A percentile compares a stretch with the other conserved stretches of the same genome.
phyloP scores from a whole-genome alignment of 2,888 invertebrate genomes.

The Agrypnus murinus region DNA sequence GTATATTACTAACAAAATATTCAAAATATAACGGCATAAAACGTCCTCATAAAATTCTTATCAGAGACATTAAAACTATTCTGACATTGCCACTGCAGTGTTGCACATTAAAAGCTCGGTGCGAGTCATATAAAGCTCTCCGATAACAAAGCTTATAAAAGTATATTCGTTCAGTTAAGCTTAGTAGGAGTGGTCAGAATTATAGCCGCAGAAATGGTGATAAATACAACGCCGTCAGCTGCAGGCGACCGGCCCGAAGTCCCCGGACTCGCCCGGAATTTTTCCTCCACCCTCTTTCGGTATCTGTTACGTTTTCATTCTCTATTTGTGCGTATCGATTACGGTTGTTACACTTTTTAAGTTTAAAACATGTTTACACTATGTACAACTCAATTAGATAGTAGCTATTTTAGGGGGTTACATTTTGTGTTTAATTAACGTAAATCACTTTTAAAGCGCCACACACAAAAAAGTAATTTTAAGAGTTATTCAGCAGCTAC shows the following conservation, averaged over 20 bases:
- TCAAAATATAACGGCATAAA: constrained; percentile 46
- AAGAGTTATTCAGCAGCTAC: constrained; percentile 53
- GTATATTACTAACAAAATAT: constrained; percentile 44
- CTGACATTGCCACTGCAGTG: constrained; percentile 52
- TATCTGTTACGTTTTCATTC: constrained; percentile 39
- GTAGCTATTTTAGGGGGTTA: neutral
- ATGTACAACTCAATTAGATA: too few relatives aligned
- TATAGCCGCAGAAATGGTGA: constrained; percentile 57
- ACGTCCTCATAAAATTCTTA: constrained; percentile 43
- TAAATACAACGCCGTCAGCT: constrained; percentile 56
- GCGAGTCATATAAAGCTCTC: constrained; percentile 54
- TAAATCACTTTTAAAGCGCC: constrained; percentile 56
- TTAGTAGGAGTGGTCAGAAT: constrained; percentile 53
- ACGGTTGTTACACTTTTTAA: constrained; percentile 9
- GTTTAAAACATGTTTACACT: too few relatives aligned
- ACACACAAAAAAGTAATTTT: constrained; percentile 53
- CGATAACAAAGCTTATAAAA: constrained; percentile 60
- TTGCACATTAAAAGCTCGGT: constrained; percentile 57
- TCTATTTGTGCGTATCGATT: constrained; percentile 36
- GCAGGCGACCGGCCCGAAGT: constrained; percentile 51
- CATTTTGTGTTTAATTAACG: constrained; percentile 50
- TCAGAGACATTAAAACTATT: constrained; percentile 49
- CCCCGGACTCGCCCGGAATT: constrained; percentile 41
- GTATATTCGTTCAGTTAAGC: constrained; percentile 56
- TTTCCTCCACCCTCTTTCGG: constrained; percentile 28